Evolutionary conservation across 2,113 vertebrate genomes (phyloP), one percentile per base, ranked within the genome.

Genomic region (Eonycteris spelaea): DNA sequence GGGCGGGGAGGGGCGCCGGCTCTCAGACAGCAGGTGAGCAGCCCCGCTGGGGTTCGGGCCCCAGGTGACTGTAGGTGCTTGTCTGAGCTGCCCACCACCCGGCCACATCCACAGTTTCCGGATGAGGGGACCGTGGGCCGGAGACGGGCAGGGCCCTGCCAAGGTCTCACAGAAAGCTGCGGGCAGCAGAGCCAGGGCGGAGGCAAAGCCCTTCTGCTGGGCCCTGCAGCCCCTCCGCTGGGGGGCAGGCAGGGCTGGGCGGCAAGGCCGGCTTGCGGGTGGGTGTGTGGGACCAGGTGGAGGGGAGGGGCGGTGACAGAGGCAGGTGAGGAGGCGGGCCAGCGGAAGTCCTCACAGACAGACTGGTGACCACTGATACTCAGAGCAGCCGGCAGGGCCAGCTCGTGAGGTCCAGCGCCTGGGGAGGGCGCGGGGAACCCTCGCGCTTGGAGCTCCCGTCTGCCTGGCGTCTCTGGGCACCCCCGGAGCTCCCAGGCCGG

Each of bases 261-360:
- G 57, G 63, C 92, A 65, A 40, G 43, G 26, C 16, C 55, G 67
- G 84, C 75, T 80, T 10, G 38, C 51, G 55, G 40, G 10, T 5
- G 51, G 55, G 38, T 28, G 9, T 9, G 45, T 22, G 68, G 63
- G 87, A 77, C 77, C 67, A 53, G 96, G 87, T 90, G 16, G 14
- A 43, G 68, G 74, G 59, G 2, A 0, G 1, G 85, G 11, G 75
- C 3, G 28, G 57, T 15, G 0, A n/a, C 21, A 0, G 16, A 82
- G 77, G 96, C 98, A 98, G 98, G 98, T 98, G 99, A 99, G 98
- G 99, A 99, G 98, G 91, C 97, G 92, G 93, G 95, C 94, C 53
- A 43, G 0, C 1, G 97, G 95, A 94, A 68, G 95, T 99, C 99
- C 98, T 98, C 99, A 98, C 93, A 98, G 97, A 98, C 98, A 15